A percentile compares a stretch with the other conserved stretches of the same genome.
Evolutionary conservation across 1,140 invertebrate species (phyloP).

Genomic region (Arctopsyche grandis): DNA sequence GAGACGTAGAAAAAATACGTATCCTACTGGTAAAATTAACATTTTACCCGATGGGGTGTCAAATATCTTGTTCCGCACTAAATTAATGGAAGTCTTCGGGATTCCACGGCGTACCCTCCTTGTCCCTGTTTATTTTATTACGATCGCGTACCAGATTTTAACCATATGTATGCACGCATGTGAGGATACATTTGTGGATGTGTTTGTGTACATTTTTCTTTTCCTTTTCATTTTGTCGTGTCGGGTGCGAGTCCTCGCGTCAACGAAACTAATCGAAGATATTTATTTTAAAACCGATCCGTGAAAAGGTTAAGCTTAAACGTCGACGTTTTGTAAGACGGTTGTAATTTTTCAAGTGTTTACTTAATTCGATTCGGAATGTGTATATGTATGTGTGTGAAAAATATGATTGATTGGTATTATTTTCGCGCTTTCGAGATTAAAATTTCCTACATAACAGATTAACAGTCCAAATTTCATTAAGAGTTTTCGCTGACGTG

Average conservation of each 20-base stretch:
- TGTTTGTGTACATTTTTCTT: neutral
- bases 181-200: neutral
- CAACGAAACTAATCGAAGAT: constrained; percentile 25
- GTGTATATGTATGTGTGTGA: too few relatives aligned
- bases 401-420: too few relatives aligned
- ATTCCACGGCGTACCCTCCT: neutral
- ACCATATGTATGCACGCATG: neutral
- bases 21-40: constrained; percentile 49
- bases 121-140: constrained; percentile 28
- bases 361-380: neutral
- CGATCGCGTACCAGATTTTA: neutral
- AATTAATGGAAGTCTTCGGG: constrained; percentile 39
- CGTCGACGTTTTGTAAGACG: neutral
- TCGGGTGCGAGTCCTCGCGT: neutral
- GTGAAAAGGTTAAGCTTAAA: neutral
- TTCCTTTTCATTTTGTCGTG: constrained; percentile 1
- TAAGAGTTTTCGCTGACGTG: too few relatives aligned
- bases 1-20: constrained; percentile 24
- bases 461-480: too few relatives aligned
- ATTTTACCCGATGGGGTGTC: constrained; percentile 53
- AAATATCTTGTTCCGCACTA: constrained; percentile 44
- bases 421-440: too few relatives aligned
- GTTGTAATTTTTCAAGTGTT: neutral
- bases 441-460: too few relatives aligned
- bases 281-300: neutral